Percentiles rank a stretch among this genome's conserved stretches.
Conservation (phyloP, 1,140 invertebrate genomes). For the Aphidius ervi region DNA sequence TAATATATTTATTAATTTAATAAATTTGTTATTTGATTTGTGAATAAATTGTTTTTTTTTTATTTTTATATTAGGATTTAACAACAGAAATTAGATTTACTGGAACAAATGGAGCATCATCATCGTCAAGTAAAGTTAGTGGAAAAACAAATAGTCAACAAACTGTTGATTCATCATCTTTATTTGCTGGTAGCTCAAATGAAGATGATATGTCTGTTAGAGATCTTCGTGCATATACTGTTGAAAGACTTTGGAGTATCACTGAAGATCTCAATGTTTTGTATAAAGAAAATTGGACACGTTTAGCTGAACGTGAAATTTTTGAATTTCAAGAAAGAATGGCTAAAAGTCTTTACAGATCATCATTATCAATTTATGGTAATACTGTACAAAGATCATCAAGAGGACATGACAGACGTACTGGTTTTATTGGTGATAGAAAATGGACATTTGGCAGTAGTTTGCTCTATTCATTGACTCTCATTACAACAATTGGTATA, state of each 20-base stretch:
- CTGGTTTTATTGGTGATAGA: constrained; percentile 43
- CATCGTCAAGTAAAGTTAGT: constrained; percentile 1
- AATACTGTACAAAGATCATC: constrained; percentile 14
- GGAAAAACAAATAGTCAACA: constrained; percentile 12
- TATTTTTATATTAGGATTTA: constrained; percentile 30
- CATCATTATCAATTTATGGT: constrained; percentile 21
- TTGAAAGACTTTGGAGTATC: constrained; percentile 85
- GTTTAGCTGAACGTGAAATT: constrained; percentile 76
- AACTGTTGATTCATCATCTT: neutral
- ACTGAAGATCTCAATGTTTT: constrained; percentile 91
- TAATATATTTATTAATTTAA: constrained; percentile 13
- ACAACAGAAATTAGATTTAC: constrained; percentile 27
- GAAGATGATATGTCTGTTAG: constrained; percentile 38
- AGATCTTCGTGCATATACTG: constrained; percentile 58
- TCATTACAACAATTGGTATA: constrained; percentile 92
- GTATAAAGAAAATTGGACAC: constrained; percentile 93
- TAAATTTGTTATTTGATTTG: neutral
- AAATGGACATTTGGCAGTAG: constrained; percentile 89
- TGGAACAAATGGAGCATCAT: neutral
- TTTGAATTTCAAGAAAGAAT: constrained; percentile 76
- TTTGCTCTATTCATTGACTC: constrained; percentile 90
- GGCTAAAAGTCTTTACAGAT: constrained; percentile 39
- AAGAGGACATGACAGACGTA: constrained; percentile 15
- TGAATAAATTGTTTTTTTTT: neutral
- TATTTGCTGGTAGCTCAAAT: neutral